Evolutionary conservation across 1,140 invertebrate genomes (phyloP), one percentile per base, ranked within the genome.

Genomic region (Copidosoma floridanum): DNA sequence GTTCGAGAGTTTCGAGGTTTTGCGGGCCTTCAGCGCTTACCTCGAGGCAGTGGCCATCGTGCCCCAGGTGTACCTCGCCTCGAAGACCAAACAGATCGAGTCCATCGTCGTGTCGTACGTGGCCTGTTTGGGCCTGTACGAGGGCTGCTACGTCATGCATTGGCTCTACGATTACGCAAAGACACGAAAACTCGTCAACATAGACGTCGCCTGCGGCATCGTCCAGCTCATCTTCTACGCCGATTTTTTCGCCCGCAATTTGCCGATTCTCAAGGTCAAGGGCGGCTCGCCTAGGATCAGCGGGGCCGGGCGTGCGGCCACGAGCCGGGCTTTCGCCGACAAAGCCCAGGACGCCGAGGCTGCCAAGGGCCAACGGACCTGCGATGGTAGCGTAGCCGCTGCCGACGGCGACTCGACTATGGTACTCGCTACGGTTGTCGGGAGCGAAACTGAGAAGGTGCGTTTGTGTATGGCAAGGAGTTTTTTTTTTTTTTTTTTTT

Each of bases 131-230:
- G 55, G 54, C 12, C 32, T 63, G 1, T 53, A 57, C n/a, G 40
- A 24, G 1, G 61, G 54, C 1, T 63, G n/a, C 27, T 63, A 63
- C 26, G n/a, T 63, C 18, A 53, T 52, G 37, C 61, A 63, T 20
- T 53, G 55, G 54, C 8, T 53, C 5, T 63, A 63, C 18, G 26
- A 18, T 0, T 57, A 57, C 6, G 3, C 41, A 1, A 63, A 40
- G n/a, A 3, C 12, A 1, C 4, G 5, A 1, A 0, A 16, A n/a
- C 18, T 32, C 18, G 48, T 51, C 2, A 23, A 35, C 0, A 46
- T 57, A 5, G 26, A 46, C 12, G 29, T 57, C 1, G 47, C 54
- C 3, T 27, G 29, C 10, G 16, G 29, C 18, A 29, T 63, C 7
- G 46, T 63, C 1, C 61, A 63, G 23, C 23, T 63, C 2, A 23